phyloP scores from a whole-genome alignment of 1,140 invertebrate genomes.

The Nasonia vitripennis region DNA sequence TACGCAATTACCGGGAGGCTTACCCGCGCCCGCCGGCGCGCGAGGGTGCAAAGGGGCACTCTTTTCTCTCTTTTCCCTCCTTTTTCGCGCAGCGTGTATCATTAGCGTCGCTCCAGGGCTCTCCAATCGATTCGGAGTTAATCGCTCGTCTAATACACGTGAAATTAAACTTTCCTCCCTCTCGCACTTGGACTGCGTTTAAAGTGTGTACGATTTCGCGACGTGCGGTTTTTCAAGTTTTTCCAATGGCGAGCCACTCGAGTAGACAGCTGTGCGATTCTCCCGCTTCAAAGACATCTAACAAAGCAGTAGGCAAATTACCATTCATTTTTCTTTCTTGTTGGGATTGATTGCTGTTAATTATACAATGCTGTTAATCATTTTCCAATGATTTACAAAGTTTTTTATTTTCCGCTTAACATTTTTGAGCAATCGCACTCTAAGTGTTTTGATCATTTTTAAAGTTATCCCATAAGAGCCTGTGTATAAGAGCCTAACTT shows the following conservation, averaged over 20 bases:
- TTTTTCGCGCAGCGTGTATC: constrained; percentile 25
- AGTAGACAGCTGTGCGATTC: background rate
- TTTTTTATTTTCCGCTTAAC: no score
- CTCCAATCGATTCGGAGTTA: constrained; percentile 34
- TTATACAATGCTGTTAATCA: no score
- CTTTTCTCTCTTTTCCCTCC: constrained; percentile 57
- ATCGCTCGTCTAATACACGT: constrained; percentile 43
- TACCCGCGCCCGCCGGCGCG: background rate
- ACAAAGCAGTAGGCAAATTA: background rate
- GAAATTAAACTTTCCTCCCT: constrained; percentile 35
- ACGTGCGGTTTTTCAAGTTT: constrained; percentile 4
- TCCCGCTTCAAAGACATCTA: background rate
- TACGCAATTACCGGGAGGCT: constrained; percentile 29
- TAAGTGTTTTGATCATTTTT: no score
- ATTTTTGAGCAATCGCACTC: no score
- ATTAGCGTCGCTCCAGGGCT: constrained; percentile 20
- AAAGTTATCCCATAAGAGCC: no score
- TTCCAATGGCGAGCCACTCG: background rate
- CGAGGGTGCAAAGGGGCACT: constrained; percentile 14
- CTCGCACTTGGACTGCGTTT: background rate
- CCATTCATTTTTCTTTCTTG: background rate
- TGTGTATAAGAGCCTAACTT: no score
- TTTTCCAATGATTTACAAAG: no score
- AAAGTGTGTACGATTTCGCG: background rate
- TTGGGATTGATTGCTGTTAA: no score